These are phyloP conservation scores for Oriolus oriolus DNA, from an alignment of 2,113 vertebrate species.

Conservation along the genomic window DNA sequence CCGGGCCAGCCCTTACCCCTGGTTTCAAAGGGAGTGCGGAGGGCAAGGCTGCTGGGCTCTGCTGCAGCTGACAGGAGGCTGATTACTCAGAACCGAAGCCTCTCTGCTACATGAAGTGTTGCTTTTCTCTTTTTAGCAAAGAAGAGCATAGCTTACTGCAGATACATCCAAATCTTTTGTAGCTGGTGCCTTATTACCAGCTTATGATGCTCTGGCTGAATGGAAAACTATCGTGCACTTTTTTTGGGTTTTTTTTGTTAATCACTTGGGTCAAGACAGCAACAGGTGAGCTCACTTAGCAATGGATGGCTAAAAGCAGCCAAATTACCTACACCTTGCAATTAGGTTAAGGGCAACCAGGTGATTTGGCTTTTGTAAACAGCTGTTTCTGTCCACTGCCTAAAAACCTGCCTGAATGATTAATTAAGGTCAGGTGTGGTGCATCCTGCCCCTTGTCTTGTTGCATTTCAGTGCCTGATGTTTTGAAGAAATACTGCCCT, in stretches of 20 bases:
- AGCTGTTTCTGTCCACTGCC: neutral
- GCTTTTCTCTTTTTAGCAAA: neutral
- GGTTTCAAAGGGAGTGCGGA: neutral
- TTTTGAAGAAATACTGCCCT: neutral
- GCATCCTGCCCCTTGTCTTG: neutral
- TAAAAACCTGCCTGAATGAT: neutral
- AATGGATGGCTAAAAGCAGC: neutral
- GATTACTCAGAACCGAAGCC: neutral
- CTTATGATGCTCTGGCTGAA: neutral
- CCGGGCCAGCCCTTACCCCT: accelerated
- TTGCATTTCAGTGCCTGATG: neutral
- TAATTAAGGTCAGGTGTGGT: neutral
- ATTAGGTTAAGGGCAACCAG: neutral
- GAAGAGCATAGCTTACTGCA: neutral
- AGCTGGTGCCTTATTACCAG: neutral
- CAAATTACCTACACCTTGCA: neutral
- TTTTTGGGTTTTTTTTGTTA: no score
- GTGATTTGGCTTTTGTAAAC: neutral
- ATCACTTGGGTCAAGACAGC: neutral
- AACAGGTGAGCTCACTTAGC: neutral
- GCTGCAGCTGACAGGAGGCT: neutral
- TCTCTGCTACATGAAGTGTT: accelerated
- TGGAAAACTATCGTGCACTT: neutral
- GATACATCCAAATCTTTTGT: neutral
- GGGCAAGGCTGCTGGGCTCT: neutral